Evolutionary conservation across 2,888 invertebrate genomes (phyloP), one percentile per base, ranked within the genome.

Genomic region (Brachylomia viminalis): DNA sequence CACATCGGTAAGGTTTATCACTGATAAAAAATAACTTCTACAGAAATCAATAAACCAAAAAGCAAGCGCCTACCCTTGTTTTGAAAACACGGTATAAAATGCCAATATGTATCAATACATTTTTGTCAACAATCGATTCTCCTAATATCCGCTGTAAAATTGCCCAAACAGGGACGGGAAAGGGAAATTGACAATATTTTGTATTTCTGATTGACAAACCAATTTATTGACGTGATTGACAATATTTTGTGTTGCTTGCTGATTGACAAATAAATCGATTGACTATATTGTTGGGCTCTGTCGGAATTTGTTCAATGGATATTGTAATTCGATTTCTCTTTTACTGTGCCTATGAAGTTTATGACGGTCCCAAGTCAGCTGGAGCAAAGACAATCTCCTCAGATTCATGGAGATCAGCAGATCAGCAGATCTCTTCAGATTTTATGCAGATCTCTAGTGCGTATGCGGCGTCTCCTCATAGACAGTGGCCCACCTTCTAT

Each of bases 121-220:
- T 87, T 87, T 83, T 86, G 74, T 86, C 84, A 90, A 90, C 87
- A 92, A 89, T 89, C 91, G 88, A 91, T 91, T 89, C 87, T 87
- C 88, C 79, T 82, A 76, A 91, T 91, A 90, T 93, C 93, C 93
- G 90, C 76, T 86, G 82, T 83, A 84, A 88, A 92, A 92, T 92
- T 91, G 89, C 85, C 82, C 66, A 82, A 88, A 89, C 85, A 87
- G 88, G 89, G 86, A 84, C 76, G 82, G 77, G 80, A 84, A 82
- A 59, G 64, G 91, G 91, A 91, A 91, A 93, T 93, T 91, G 92
- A 85, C 91, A 91, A 92, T 91, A 92, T 93, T 92, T 89, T 87
- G 84, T 81, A 80, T 81, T 82, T 82, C 82, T 86, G 87, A 89
- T 90, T 90, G 89, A 89, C 87, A 89, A 76, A 72, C 77, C 86